Conservation (phyloP, 2,888 invertebrate genomes). For the Amphipyra tragopoginis region DNA sequence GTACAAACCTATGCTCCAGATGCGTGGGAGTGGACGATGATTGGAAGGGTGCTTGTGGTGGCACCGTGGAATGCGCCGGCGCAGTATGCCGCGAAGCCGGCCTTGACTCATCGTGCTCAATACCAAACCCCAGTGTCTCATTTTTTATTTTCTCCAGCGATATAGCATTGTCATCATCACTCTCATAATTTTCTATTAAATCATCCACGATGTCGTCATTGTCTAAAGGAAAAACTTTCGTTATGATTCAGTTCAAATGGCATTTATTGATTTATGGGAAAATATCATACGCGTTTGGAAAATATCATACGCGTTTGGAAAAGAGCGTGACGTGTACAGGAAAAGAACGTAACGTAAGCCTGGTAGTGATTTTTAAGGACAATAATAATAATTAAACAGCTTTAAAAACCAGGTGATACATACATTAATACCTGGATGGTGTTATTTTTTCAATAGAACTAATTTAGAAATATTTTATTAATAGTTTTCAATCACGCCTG, state of each 20-base stretch:
- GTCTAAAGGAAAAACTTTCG: conserved; percentile 62
- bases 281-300: conserved; percentile 14
- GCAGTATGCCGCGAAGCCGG: conserved; percentile 68
- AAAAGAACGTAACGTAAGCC: not conserved
- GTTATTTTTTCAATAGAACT: too few species aligned
- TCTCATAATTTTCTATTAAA: conserved; percentile 86
- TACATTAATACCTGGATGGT: too few species aligned
- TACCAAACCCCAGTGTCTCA: conserved; percentile 72
- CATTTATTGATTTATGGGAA: conserved; percentile 16
- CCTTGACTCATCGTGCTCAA: conserved; percentile 69
- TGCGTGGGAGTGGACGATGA: conserved; percentile 96
- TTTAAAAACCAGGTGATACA: not conserved
- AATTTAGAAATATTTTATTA: too few species aligned
- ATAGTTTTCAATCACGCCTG: too few species aligned
- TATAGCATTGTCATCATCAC: conserved; percentile 93
- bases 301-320: conserved; percentile 7
- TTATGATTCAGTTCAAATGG: conserved; percentile 8
- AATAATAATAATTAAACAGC: not conserved
- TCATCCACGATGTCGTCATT: conserved; percentile 78
- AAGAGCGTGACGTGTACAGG: not conserved
- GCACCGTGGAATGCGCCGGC: conserved; percentile 80
- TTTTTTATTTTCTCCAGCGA: conserved; percentile 94
- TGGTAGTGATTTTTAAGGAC: not conserved
- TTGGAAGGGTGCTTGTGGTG: conserved; percentile 96
- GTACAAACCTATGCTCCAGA: conserved; percentile 92